Conservation (phyloP, 2,888 invertebrate species). For the Acrobasis suavella region DNA sequence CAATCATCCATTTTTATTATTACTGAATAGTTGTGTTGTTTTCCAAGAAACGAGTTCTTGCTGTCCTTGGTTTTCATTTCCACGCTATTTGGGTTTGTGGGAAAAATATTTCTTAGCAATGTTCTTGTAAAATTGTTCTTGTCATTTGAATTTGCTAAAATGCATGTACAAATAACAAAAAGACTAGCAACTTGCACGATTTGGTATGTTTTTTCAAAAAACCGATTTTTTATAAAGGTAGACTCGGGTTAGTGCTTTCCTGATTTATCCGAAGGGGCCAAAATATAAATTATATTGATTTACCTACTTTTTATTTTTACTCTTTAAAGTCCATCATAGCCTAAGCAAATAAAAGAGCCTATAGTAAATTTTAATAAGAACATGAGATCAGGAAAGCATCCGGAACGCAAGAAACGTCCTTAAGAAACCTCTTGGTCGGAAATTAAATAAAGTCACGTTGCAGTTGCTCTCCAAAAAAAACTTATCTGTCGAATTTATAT, state of each 20-base stretch:
- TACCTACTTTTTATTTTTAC: too few relatives aligned
- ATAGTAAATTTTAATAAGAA: background rate
- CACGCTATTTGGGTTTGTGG: background rate
- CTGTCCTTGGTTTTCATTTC: background rate
- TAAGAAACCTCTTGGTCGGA: background rate
- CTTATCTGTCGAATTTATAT: background rate
- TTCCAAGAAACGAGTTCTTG: background rate
- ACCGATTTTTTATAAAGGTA: too few relatives aligned
- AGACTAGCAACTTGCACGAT: too few relatives aligned
- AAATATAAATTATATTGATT: too few relatives aligned
- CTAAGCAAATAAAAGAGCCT: background rate
- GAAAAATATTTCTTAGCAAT: background rate
- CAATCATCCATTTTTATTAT: too few relatives aligned
- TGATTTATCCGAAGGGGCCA: too few relatives aligned
- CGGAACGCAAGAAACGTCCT: slow-evolving; percentile 1
- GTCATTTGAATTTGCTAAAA: too few relatives aligned
- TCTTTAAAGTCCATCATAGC: background rate
- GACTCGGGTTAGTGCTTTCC: too few relatives aligned
- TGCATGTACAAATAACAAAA: too few relatives aligned
- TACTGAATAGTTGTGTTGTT: background rate
- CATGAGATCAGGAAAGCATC: slow-evolving; percentile 8
- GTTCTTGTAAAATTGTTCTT: too few relatives aligned
- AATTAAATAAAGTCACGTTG: slow-evolving; percentile 21
- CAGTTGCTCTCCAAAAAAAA: slow-evolving; percentile 11
- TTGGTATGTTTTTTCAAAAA: too few relatives aligned